Percentiles rank a stretch among this genome's conserved stretches.
Conservation (phyloP, 2,888 invertebrate genomes). For the Graphium colonna region DNA sequence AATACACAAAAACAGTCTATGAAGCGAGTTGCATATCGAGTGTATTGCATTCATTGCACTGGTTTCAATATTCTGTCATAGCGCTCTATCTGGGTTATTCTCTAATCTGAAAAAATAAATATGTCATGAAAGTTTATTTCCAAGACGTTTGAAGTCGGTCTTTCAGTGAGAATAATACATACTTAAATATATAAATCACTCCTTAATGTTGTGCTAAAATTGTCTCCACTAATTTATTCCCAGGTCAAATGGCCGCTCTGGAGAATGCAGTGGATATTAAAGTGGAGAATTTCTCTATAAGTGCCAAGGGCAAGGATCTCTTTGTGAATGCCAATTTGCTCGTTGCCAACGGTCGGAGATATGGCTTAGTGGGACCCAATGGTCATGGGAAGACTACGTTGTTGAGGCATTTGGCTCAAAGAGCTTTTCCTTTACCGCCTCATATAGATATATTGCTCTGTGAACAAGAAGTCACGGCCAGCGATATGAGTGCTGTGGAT, state of each 20-base stretch:
- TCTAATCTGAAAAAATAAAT: no score
- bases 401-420: conserved; percentile 93
- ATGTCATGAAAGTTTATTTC: no score
- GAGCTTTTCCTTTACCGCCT: conserved; percentile 96
- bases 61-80: no score
- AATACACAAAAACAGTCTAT: no score
- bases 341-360: conserved; percentile 95
- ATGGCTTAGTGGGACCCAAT: conserved; percentile 99
- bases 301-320: conserved; percentile 97
- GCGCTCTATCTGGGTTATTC: no score
- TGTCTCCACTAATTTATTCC: no score
- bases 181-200: no score
- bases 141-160: no score
- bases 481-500: conserved; percentile 95
- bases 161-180: no score
- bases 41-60: no score
- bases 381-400: conserved; percentile 99
- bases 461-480: conserved; percentile 98
- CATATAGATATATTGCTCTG: conserved; percentile 97
- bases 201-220: no score
- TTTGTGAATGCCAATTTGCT: conserved; percentile 97
- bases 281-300: conserved; percentile 98
- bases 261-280: conserved; percentile 99
- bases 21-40: no score
- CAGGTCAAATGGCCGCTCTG: conserved; percentile 86